These are phyloP conservation scores for Drosophila seguyi DNA, from an alignment of 1,140 invertebrate genomes.

Conservation along the genomic window DNA sequence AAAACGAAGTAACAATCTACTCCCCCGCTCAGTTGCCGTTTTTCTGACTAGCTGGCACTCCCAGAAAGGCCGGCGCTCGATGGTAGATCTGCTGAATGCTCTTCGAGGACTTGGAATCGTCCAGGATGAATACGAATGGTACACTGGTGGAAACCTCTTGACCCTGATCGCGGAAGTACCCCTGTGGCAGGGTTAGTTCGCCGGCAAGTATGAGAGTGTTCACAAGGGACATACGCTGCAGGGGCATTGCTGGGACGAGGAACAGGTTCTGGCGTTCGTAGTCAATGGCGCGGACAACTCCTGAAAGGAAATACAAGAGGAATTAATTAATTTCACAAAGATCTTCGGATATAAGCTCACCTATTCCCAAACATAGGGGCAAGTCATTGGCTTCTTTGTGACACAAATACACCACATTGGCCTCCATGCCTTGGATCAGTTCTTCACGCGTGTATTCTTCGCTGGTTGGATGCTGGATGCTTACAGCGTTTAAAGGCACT, in stretches of 20 bases:
- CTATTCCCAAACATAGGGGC: constrained; percentile 75
- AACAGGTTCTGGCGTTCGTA: constrained; percentile 51
- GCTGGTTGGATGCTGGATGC: constrained; percentile 41
- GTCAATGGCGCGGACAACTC: constrained; percentile 77
- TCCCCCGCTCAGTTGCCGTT: not conserved
- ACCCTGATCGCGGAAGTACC: constrained; percentile 71
- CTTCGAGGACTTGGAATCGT: constrained; percentile 67
- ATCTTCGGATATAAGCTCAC: constrained; percentile 27
- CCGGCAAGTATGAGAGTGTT: constrained; percentile 67
- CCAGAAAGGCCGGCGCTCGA: constrained; percentile 52
- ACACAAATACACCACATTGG: constrained; percentile 75
- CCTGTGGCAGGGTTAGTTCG: constrained; percentile 67
- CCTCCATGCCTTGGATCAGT: constrained; percentile 66
- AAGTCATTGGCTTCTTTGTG: not conserved
- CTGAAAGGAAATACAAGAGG: constrained; percentile 23
- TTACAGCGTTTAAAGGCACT: constrained; percentile 46
- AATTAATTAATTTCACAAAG: not conserved
- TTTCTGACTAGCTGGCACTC: constrained; percentile 21
- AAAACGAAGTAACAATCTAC: not conserved
- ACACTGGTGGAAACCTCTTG: constrained; percentile 44
- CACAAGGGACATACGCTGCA: constrained; percentile 38
- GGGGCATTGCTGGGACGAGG: constrained; percentile 62
- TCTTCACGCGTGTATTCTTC: constrained; percentile 34
- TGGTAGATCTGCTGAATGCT: constrained; percentile 76
- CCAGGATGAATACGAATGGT: constrained; percentile 71